Evolutionary conservation across 2,888 invertebrate species (phyloP).

Genomic region (Coecobrya sp.): DNA sequence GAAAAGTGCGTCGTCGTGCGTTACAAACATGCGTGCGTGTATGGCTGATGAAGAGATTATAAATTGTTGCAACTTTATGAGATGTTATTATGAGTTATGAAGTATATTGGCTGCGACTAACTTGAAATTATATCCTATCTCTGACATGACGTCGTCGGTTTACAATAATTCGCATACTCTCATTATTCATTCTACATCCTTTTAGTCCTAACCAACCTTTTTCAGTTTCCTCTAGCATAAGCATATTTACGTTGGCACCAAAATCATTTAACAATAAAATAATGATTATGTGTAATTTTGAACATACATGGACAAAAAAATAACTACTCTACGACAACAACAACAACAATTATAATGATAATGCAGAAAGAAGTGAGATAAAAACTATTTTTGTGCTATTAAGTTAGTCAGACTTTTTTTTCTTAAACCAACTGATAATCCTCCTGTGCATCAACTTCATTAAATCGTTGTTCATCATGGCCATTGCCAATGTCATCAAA

Average conservation of each 20-base stretch:
- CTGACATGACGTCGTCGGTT: neutral
- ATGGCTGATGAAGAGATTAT: neutral
- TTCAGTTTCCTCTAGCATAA: slow-evolving; percentile 39
- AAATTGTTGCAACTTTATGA: neutral
- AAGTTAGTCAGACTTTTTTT: slow-evolving; percentile 74
- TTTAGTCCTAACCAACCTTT: neutral
- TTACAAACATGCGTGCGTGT: neutral
- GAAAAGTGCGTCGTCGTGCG: slow-evolving; percentile 14
- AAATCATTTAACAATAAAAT: slow-evolving; percentile 51
- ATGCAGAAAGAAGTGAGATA: slow-evolving; percentile 78
- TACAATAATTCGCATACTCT: slow-evolving; percentile 18
- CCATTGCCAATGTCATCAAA: slow-evolving; percentile 76
- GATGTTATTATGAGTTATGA: slow-evolving; percentile 7
- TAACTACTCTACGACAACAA: slow-evolving; percentile 48
- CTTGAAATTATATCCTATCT: neutral
- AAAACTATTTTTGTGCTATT: slow-evolving; percentile 58
- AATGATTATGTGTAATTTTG: slow-evolving; percentile 64
- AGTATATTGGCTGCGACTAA: slow-evolving; percentile 32
- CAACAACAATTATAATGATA: slow-evolving; percentile 56
- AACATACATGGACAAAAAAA: slow-evolving; percentile 63
- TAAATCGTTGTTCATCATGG: slow-evolving; percentile 79
- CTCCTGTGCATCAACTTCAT: slow-evolving; percentile 76
- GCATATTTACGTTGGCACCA: slow-evolving; percentile 67
- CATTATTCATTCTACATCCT: slow-evolving; percentile 40
- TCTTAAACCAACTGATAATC: slow-evolving; percentile 77